Percentiles rank a stretch among this genome's conserved stretches.
These are phyloP conservation scores for Molanna angustata DNA, from an alignment of 2,888 invertebrate genomes.

Conservation along the genomic window DNA sequence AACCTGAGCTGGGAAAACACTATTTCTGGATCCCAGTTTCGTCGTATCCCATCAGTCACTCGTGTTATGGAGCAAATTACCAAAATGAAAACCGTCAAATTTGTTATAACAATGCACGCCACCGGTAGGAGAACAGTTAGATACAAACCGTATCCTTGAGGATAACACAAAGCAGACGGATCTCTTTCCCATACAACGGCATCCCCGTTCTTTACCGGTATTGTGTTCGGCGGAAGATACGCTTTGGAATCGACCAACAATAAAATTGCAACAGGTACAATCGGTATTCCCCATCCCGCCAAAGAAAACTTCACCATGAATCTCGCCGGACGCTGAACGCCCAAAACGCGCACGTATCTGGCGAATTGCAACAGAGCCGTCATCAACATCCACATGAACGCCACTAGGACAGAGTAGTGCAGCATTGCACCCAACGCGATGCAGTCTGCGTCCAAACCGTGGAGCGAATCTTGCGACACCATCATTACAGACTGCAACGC, in stretches of 20 bases:
- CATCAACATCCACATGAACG: constrained; percentile 72
- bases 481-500: constrained; percentile 56
- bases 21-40: constrained; percentile 44
- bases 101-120: constrained; percentile 50
- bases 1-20: constrained; percentile 54
- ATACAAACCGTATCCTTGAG: constrained; percentile 51
- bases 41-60: constrained; percentile 52
- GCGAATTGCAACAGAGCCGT: constrained; percentile 67
- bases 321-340: constrained; percentile 54
- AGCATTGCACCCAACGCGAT: constrained; percentile 59
- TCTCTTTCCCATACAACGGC: constrained; percentile 5
- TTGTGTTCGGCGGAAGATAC: constrained; percentile 42
- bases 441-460: constrained; percentile 45
- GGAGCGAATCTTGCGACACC: constrained; percentile 37
- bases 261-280: constrained; percentile 53
- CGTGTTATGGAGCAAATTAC: constrained; percentile 54
- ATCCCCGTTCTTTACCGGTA: constrained; percentile 15
- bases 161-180: constrained; percentile 46
- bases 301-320: constrained; percentile 62
- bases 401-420: constrained; percentile 65
- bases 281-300: constrained; percentile 63
- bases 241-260: constrained; percentile 47
- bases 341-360: constrained; percentile 64
- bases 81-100: constrained; percentile 53
- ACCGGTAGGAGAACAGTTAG: constrained; percentile 55